Evolutionary conservation across 2,888 invertebrate genomes (phyloP).

Genomic region (Oligia fasciuncula): DNA sequence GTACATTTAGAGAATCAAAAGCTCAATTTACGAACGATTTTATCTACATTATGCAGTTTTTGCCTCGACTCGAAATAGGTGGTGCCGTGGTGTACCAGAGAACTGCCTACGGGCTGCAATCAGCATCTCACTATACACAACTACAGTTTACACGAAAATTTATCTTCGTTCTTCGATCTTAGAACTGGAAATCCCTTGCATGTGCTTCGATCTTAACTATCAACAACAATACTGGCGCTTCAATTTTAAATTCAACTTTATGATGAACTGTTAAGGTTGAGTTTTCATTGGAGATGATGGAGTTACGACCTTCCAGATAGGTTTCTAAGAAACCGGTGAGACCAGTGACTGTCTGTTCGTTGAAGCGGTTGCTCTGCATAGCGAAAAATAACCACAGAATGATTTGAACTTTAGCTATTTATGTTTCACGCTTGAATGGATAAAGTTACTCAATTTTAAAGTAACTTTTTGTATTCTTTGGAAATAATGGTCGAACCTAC

Average conservation of each 20-base stretch:
- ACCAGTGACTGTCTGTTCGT: constrained; percentile 81
- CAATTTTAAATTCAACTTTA: constrained; percentile 25
- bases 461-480: constrained; percentile 9
- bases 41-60: constrained; percentile 67
- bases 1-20: constrained; percentile 66
- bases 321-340: constrained; percentile 78
- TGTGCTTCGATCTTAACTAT: constrained; percentile 4
- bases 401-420: constrained; percentile 71
- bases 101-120: constrained; percentile 76
- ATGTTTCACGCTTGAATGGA: constrained; percentile 24
- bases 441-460: constrained; percentile 24
- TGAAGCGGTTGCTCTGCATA: constrained; percentile 77
- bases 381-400: constrained; percentile 81
- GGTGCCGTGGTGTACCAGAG: constrained; percentile 67
- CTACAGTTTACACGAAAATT: constrained; percentile 58
- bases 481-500: background rate
- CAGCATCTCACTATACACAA: constrained; percentile 63
- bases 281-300: constrained; percentile 42
- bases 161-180: constrained; percentile 57
- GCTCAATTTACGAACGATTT: constrained; percentile 67
- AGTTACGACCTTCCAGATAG: constrained; percentile 65
- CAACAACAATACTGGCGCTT: constrained; percentile 13
- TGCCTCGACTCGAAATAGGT: constrained; percentile 72
- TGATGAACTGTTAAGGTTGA: constrained; percentile 42
- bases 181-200: constrained; percentile 64